Evolutionary conservation across 2,797 vertebrate genomes (phyloP), one percentile per base, ranked within the genome.

Genomic region (Pangasius krempfi): DNA sequence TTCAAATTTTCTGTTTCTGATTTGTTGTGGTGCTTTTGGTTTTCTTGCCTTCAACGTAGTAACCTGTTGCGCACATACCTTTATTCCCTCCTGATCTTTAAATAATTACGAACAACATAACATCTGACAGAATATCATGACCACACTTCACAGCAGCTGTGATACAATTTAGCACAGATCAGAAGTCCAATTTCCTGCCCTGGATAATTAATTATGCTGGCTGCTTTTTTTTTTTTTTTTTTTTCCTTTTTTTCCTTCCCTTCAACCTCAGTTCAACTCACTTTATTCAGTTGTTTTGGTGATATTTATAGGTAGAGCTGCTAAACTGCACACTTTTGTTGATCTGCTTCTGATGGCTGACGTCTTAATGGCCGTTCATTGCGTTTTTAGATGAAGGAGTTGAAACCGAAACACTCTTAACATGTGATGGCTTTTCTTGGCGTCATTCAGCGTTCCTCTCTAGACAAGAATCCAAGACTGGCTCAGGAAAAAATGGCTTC

Each of bases 381-480:
- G 78, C 33, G 20, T 58, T 80, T 58, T 80, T 56, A 22, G 54
- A 56, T 22, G 52, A 56, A 80, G 78, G n/a, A 33, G 18, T 58
- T 12, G 52, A 37, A 37, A 22, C 20, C 2, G n/a, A 81, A 81
- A 81, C 54, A 37, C 54, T 81, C 52, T 9, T 9, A 58, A 12
- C 33, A 40, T 56, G 54, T 33, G 30, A 88, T 80, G 75, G 68
- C 82, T 79, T 90, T 91, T 91, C 85, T 88, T 92, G 87, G 84
- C 62, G 5, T 44, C 47, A 47, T 82, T 68, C 18, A 52, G 52
- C 44, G n/a, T 64, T 66, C 12, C 20, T 58, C 54, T 14, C 33
- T 58, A 80, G 56, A 62, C 80, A 62, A 44, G 12, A 62, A 44
- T 83, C 54, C 89, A 66, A 60, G 44, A 73, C 52, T 18, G 70